Conservation (phyloP, 92 coral and sea anemone species). For the Palythoa grandis region DNA sequence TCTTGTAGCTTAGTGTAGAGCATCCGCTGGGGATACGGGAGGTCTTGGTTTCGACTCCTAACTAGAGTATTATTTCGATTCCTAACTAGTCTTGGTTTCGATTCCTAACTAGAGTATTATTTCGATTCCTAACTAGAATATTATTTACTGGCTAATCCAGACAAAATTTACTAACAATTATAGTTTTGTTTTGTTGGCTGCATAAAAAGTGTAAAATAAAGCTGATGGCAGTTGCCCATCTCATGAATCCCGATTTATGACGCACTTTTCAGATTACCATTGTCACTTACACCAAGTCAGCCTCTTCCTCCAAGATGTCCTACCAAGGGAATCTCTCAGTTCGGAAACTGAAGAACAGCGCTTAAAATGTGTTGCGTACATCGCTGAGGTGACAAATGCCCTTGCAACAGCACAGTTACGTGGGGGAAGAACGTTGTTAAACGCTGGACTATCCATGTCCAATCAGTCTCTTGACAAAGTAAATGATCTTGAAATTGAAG, state of each 20-base stretch:
- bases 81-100: too few species aligned
- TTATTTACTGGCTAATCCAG: too few species aligned
- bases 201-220: too few species aligned
- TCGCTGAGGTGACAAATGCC: slow-evolving; percentile 73
- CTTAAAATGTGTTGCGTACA: slow-evolving; percentile 69
- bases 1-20: too few species aligned
- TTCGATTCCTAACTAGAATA: too few species aligned
- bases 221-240: too few species aligned
- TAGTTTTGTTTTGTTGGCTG: too few species aligned
- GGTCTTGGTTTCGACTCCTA: too few species aligned
- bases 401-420: slow-evolving; percentile 52
- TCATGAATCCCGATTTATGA: neutral
- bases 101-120: too few species aligned
- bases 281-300: slow-evolving; percentile 66
- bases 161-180: too few species aligned
- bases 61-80: too few species aligned
- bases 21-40: too few species aligned
- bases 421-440: slow-evolving; percentile 52
- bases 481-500: slow-evolving; percentile 60
- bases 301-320: slow-evolving; percentile 76
- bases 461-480: slow-evolving; percentile 71
- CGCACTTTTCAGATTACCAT: slow-evolving; percentile 59
- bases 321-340: slow-evolving; percentile 80
- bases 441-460: slow-evolving; percentile 74
- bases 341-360: slow-evolving; percentile 76